Evolutionary conservation across 2,113 vertebrate genomes (phyloP).

Genomic region (Syngnathus typhle): DNA sequence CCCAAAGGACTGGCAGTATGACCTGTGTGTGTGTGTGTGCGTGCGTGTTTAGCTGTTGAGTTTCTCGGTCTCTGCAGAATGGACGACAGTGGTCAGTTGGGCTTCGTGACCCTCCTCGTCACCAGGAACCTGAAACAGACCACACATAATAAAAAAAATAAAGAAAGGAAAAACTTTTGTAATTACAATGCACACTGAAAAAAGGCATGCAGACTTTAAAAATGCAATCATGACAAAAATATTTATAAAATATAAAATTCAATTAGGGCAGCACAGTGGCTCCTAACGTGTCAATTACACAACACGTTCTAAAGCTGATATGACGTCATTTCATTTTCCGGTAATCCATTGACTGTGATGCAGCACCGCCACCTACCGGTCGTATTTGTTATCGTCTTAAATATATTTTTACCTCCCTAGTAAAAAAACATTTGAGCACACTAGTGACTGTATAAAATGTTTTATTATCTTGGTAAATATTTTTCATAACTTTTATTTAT

Average conservation of each 20-base stretch:
- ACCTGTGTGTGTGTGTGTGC: slow-evolving; percentile 3
- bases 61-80: slow-evolving; percentile 50
- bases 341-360: slow-evolving; percentile 1
- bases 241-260: too few species aligned
- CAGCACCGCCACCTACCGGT: slow-evolving; percentile 28
- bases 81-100: slow-evolving; percentile 49
- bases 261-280: background rate
- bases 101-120: slow-evolving; percentile 45
- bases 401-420: background rate
- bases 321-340: slow-evolving; percentile 23
- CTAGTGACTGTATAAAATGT: background rate
- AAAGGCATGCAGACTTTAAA: background rate
- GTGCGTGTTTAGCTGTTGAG: slow-evolving; percentile 52
- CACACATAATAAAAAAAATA: background rate
- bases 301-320: background rate
- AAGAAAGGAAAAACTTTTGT: background rate
- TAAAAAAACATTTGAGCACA: background rate
- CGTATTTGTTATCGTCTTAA: slow-evolving; percentile 15
- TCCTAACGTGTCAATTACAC: background rate
- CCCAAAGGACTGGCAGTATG: background rate
- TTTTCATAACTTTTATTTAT: too few species aligned
- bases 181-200: background rate
- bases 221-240: background rate
- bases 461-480: too few species aligned
- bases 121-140: slow-evolving; percentile 60